Base-by-base conservation (phyloP, 23 tunicate species). In the Botrylloides violaceus region DNA sequence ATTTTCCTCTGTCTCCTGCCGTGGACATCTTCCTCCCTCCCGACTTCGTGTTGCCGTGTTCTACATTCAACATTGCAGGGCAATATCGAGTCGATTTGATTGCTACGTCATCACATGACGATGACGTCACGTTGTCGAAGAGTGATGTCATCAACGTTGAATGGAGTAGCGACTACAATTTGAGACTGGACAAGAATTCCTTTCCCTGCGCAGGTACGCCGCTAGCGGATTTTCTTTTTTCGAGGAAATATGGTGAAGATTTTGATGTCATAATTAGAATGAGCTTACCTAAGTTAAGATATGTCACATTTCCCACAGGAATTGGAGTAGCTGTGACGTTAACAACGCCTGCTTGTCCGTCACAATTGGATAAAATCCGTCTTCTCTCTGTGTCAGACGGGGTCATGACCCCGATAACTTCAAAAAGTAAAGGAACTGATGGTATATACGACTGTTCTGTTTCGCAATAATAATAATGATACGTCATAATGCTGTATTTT, bases 121-220 rank as follows among this genome's bases (percentile, higher is more conserved):
- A 68, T 68, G 74, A 38, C 58, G 74, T 68, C 74, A 68, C 47
- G 15, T 19, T 68, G 25, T 24, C 74, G 22, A 38, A 39, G 24
- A 68, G 74, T 43, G 58, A 68, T 56, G 58, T 68, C 58, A 38
- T 68, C 49, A 25, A 68, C 23, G 74, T 68, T 5, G 74, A 68
- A 43, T 43, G 57, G 74, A 68, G 74, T 56, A 68, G 20, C 36
- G 32, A 68, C 0, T 68, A 68, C 47, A 25, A 68, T 37, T 19
- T 68, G 74, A 43, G 37, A 43, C 21, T 68, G 28, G 32, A n/a
- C 23, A 43, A 28, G 47, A 39, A 43, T 22, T 32, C 74, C 24
- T 68, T 68, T 37, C 74, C 74, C 9, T 68, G 74, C 29, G 32
- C 36, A 43, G 74, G 74, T 68, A 39, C 7, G 53, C 15, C n/a